Percentiles rank a stretch among this genome's conserved stretches.
These are phyloP conservation scores for Cantharis flavilabris DNA, from an alignment of 2,888 invertebrate genomes.

Conservation along the genomic window DNA sequence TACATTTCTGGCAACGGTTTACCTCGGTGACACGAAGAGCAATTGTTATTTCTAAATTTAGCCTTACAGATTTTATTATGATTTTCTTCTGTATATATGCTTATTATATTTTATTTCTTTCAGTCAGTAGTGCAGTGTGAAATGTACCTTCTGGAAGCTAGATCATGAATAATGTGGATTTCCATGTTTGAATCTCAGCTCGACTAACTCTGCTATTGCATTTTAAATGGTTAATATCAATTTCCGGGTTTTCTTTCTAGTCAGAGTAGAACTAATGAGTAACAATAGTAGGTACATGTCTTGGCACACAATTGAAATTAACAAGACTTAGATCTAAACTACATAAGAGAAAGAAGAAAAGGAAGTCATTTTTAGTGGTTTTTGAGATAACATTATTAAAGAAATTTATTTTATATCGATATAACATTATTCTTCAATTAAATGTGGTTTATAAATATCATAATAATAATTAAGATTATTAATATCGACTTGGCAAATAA, in stretches of 20 bases:
- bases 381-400: not conserved
- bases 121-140: no score
- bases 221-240: no score
- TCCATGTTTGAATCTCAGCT: no score
- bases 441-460: not conserved
- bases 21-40: not conserved
- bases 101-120: not conserved
- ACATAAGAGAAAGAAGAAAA: not conserved
- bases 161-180: no score
- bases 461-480: constrained; percentile 8
- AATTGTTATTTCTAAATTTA: not conserved
- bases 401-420: not conserved
- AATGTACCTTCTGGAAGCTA: no score
- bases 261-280: no score
- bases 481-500: not conserved
- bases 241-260: no score
- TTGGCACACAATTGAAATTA: no score
- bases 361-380: not conserved
- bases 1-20: not conserved
- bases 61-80: not conserved
- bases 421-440: not conserved
- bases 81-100: not conserved
- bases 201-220: no score
- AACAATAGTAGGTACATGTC: no score
- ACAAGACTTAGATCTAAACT: no score